Evolutionary conservation across 2,888 invertebrate genomes (phyloP).

Genomic region (Bellardia bayeri): DNA sequence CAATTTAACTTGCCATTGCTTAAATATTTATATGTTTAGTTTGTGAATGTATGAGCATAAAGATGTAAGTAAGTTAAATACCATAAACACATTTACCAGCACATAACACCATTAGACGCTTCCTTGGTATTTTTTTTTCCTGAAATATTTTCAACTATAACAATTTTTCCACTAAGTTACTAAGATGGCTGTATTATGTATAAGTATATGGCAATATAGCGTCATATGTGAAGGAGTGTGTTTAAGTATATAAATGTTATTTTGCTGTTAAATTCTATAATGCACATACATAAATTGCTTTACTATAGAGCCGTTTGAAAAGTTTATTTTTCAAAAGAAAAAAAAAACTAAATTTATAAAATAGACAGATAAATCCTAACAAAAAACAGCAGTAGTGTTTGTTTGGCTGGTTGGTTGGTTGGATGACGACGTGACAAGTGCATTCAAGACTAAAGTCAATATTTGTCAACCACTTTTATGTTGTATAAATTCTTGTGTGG

Average conservation of each 20-base stretch:
- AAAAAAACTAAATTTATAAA: conserved; percentile 28
- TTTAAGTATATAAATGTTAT: conserved; percentile 5
- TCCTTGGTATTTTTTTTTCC: conserved; percentile 22
- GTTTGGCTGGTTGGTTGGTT: conserved; percentile 38
- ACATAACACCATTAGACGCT: conserved; percentile 18
- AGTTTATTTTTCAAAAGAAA: conserved; percentile 4
- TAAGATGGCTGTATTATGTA: background rate
- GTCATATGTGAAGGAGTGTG: background rate
- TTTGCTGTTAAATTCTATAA: conserved; percentile 34
- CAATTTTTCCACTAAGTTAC: conserved; percentile 14
- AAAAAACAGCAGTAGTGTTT: conserved; percentile 3
- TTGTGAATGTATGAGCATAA: background rate
- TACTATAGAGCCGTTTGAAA: conserved; percentile 31
- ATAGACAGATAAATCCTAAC: conserved; percentile 17
- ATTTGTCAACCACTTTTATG: conserved; percentile 73
- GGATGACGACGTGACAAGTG: conserved; percentile 66
- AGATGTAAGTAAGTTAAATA: background rate
- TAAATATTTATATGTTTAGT: background rate
- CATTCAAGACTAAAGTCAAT: conserved; percentile 73
- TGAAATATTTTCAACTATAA: conserved; percentile 18
- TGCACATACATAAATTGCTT: conserved; percentile 44
- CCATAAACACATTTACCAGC: background rate
- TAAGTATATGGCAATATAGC: background rate
- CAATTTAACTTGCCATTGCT: conserved; percentile 4
- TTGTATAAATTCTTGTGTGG: conserved; percentile 53